These are phyloP conservation scores for Mirounga angustirostris DNA, from an alignment of 2,113 vertebrate species.

Conservation along the genomic window DNA sequence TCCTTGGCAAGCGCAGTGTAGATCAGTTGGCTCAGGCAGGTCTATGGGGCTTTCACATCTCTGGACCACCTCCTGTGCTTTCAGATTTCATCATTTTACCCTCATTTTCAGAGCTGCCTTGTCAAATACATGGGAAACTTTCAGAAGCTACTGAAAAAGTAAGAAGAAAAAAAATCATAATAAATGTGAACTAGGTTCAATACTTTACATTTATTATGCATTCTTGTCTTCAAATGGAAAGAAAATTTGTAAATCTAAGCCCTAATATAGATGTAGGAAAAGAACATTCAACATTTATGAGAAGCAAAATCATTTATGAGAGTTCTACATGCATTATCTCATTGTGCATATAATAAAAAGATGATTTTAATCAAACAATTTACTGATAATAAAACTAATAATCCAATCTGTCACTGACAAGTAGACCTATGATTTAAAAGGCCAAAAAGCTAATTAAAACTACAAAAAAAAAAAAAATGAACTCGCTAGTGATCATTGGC, in stretches of 20 bases:
- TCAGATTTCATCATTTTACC: constrained; percentile 59
- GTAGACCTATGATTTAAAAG: constrained; percentile 18
- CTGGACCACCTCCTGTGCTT: constrained; percentile 57
- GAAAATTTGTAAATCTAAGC: constrained; percentile 39
- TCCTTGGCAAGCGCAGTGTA: background rate
- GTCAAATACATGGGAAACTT: constrained; percentile 61
- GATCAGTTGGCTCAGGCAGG: background rate
- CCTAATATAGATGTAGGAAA: background rate
- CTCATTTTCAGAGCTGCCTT: constrained; percentile 43
- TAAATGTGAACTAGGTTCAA: background rate
- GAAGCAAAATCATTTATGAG: constrained; percentile 48
- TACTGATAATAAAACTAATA: constrained; percentile 61
- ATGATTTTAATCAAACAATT: constrained; percentile 42
- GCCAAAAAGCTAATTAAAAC: constrained; percentile 49
- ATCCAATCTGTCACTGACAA: constrained; percentile 18
- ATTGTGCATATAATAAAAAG: constrained; percentile 25
- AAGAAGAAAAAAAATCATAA: background rate
- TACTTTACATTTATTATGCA: constrained; percentile 25
- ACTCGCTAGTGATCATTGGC: background rate
- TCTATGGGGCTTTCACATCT: background rate
- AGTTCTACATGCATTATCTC: background rate
- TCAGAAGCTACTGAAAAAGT: constrained; percentile 42
- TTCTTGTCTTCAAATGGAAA: constrained; percentile 17
- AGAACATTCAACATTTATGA: background rate
- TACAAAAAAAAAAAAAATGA: background rate